These are phyloP conservation scores for Pheosia tremula DNA, from an alignment of 2,888 invertebrate species.

Conservation along the genomic window DNA sequence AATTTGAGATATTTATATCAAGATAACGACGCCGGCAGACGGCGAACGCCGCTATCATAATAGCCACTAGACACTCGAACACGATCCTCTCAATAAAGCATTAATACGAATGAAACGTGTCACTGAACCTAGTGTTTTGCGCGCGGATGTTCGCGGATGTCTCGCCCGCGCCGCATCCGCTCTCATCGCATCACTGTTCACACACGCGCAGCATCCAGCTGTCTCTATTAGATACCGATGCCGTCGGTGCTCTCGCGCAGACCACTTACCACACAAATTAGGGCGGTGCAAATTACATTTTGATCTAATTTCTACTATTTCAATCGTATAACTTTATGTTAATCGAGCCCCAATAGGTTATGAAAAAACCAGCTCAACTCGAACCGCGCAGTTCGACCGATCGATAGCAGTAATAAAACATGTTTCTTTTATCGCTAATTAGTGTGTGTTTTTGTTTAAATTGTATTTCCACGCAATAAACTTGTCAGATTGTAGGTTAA, in stretches of 20 bases:
- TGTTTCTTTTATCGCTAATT: slow-evolving; percentile 19
- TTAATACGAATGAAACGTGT: slow-evolving; percentile 19
- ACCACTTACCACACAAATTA: no score
- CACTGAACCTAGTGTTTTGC: slow-evolving; percentile 20
- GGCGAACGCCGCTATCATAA: slow-evolving; percentile 16
- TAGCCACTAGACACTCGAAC: slow-evolving; percentile 12
- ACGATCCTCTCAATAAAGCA: slow-evolving; percentile 7
- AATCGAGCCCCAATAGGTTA: background rate
- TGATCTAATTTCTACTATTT: background rate
- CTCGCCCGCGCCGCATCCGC: background rate
- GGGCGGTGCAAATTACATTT: background rate
- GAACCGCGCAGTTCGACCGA: background rate
- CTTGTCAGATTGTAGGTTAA: slow-evolving; percentile 32
- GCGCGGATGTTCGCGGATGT: background rate
- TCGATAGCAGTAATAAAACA: slow-evolving; percentile 11
- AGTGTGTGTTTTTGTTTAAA: slow-evolving; percentile 26
- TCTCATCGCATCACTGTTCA: background rate
- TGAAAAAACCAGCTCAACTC: background rate
- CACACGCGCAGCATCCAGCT: background rate
- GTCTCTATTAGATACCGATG: background rate
- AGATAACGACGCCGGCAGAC: slow-evolving; percentile 47
- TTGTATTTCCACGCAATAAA: slow-evolving; percentile 26
- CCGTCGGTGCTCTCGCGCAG: background rate
- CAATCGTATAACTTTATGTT: background rate
- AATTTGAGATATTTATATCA: slow-evolving; percentile 54